These are phyloP conservation scores for Saturnia pavonia DNA, from an alignment of 2,888 invertebrate genomes.

Conservation along the genomic window DNA sequence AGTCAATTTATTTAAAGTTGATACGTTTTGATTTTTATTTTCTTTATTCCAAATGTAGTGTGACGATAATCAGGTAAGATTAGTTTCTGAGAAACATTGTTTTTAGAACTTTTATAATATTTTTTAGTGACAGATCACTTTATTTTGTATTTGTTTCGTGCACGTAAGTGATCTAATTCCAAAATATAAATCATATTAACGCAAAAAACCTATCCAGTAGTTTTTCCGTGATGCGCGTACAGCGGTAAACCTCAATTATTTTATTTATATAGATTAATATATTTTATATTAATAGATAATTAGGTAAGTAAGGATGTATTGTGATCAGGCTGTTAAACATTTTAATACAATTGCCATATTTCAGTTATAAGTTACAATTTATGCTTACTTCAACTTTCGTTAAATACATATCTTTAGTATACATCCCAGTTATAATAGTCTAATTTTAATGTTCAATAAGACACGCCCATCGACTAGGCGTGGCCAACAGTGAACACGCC, in stretches of 20 bases:
- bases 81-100: neutral
- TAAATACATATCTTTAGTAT: neutral
- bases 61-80: neutral
- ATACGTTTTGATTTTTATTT: slow-evolving; percentile 19
- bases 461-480: slow-evolving; percentile 70
- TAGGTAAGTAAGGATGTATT: no score
- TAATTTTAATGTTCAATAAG: slow-evolving; percentile 40
- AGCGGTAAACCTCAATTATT: no score
- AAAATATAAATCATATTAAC: neutral
- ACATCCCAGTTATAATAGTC: slow-evolving; percentile 29
- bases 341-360: neutral
- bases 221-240: no score
- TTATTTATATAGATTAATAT: no score
- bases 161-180: neutral
- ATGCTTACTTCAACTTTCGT: neutral
- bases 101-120: neutral
- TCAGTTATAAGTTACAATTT: neutral
- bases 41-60: slow-evolving; percentile 3
- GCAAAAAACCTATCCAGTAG: neutral
- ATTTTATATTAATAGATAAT: no score
- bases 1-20: slow-evolving; percentile 14
- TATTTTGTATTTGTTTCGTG: neutral
- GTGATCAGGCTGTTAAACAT: neutral
- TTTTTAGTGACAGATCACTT: neutral
- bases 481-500: slow-evolving; percentile 64